Base-by-base conservation (phyloP, 2,113 vertebrate species). In the Gallinago media region DNA sequence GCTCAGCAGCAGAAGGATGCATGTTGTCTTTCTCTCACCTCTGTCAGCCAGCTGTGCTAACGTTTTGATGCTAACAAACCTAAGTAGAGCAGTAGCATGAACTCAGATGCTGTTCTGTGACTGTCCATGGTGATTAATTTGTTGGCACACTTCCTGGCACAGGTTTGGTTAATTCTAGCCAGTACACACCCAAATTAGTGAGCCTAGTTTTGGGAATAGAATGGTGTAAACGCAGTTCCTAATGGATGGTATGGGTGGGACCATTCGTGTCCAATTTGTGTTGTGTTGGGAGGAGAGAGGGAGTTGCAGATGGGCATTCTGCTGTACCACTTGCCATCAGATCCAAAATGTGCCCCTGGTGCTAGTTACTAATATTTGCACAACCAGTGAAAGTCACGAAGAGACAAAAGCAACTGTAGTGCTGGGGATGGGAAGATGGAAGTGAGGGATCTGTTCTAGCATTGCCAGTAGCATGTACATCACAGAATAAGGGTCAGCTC, bases 271-370 rank as follows among this genome's bases (percentile, higher is more conserved):
- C 42, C 8, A 8, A 1, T 83, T 92, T 19, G 5, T 47, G 3
- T 50, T 72, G 34, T 52, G 8, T 11, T 82, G 54, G 40, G 54
- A 47, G 62, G 19, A 71, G 47, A n/a, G 22, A 17, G 44, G 15
- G 67, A 55, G 18, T 66, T 94, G 49, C 19, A 18, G 65, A 3
- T 55, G 31, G 75, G 12, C 11, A 3, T 87, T 89, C 20, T 95
- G 29, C 40, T 63, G 31, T 67, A 47, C 29, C 21, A 8, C 42
- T 70, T 85, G 21, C 4, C 1, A 1, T 34, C 0, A 0, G 32
- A 26, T 78, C 26, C 61, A 38, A 49, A 73, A 61, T 18, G 29
- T 36, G 10, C 8, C 42, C 8, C 8, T 44, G 18, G 15, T 70
- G 36, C 63, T 32, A 36, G n/a, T 52, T 42, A 46, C 16, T 71